Conservation (phyloP, 1,140 invertebrate genomes). For the Mycetomoellerius zeteki region DNA sequence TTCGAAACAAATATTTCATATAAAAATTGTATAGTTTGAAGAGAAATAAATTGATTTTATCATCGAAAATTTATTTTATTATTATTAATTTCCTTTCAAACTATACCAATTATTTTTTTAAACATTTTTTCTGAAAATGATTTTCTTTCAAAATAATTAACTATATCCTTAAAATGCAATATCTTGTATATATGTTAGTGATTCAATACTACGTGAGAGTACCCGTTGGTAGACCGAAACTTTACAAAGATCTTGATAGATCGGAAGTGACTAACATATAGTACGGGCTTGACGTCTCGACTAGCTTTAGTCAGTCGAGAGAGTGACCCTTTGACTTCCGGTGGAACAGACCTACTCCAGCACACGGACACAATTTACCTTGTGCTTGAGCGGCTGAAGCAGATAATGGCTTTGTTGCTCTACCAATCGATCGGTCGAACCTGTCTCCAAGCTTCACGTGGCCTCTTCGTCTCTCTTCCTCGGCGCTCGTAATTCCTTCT, state of each 20-base stretch:
- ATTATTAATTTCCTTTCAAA: no score
- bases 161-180: no score
- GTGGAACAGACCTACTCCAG: constrained; percentile 71
- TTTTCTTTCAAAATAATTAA: no score
- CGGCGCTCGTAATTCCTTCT: constrained; percentile 49
- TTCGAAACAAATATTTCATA: no score
- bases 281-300: constrained; percentile 61
- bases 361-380: constrained; percentile 75
- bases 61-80: no score
- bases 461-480: constrained; percentile 58
- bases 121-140: no score
- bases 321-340: constrained; percentile 71
- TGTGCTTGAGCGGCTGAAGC: constrained; percentile 74
- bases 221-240: constrained; percentile 46
- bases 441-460: constrained; percentile 65
- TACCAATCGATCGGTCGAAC: constrained; percentile 72
- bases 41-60: no score
- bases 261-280: constrained; percentile 73
- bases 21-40: no score
- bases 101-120: no score
- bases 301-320: constrained; percentile 43
- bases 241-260: constrained; percentile 70
- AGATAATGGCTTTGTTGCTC: constrained; percentile 80
- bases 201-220: constrained; percentile 25
- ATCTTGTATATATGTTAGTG: background rate